Conservation (phyloP, 2,113 vertebrate species). For the Gymnorhina tibicen region DNA sequence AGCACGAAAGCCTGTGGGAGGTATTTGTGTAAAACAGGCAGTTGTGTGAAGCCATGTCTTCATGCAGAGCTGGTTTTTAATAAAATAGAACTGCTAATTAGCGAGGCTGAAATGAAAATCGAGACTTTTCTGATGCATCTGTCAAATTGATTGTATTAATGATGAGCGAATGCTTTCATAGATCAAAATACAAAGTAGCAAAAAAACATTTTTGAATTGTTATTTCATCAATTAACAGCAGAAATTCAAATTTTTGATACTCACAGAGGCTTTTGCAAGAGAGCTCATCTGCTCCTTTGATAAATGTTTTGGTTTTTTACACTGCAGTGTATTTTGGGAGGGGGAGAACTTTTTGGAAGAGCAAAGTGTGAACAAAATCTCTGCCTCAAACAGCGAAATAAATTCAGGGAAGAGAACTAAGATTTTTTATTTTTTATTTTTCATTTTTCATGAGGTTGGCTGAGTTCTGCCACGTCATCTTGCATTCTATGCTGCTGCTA, state of each 20-base stretch:
- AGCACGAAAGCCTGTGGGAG: not conserved
- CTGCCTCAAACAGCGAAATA: not conserved
- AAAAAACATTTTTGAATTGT: not conserved
- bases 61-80: not conserved
- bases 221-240: not conserved
- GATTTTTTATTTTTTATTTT: not conserved
- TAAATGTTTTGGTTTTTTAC: not conserved
- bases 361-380: not conserved
- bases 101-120: not conserved
- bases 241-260: not conserved
- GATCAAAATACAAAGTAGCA: not conserved
- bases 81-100: not conserved
- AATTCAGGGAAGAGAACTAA: not conserved
- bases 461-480: not conserved
- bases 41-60: not conserved
- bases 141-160: slow-evolving; percentile 1
- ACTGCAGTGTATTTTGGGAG: not conserved
- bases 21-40: not conserved
- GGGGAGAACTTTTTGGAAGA: not conserved
- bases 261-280: not conserved
- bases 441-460: not conserved
- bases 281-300: not conserved
- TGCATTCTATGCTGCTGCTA: not conserved
- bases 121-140: not conserved
- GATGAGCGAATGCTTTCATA: not conserved